A percentile compares a stretch with the other conserved stretches of the same genome.
Evolutionary conservation across 2,888 invertebrate species (phyloP).

Genomic region (Gasteruption jaculator): DNA sequence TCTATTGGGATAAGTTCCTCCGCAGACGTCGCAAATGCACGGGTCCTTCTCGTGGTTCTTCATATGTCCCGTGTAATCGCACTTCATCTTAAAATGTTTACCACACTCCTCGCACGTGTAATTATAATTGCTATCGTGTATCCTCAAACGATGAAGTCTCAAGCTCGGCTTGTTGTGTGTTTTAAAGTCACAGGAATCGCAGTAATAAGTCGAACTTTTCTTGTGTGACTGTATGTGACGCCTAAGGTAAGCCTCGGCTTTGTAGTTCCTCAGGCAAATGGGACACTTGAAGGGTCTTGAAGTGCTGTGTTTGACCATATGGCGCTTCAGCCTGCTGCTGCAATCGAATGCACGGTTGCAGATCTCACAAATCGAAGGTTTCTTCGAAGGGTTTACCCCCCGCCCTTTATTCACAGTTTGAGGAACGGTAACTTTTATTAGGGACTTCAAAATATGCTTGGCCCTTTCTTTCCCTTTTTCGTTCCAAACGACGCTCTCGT

Average conservation of each 20-base stretch:
- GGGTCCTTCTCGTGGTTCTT: not conserved
- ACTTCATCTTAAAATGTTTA: conserved; percentile 14
- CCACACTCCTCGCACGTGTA: conserved; percentile 18
- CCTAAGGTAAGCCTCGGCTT: too few relatives aligned
- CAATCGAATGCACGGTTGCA: too few relatives aligned
- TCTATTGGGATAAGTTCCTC: conserved; percentile 14
- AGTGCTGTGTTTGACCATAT: conserved; percentile 12
- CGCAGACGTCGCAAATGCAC: conserved; percentile 20
- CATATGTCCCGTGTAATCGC: conserved; percentile 16
- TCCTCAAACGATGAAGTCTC: conserved; percentile 9
- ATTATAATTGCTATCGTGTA: too few relatives aligned
- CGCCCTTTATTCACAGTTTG: too few relatives aligned
- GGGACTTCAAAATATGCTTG: too few relatives aligned
- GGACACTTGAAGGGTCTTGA: not conserved
- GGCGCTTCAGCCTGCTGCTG: conserved; percentile 18
- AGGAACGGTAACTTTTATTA: too few relatives aligned
- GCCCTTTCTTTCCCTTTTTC: too few relatives aligned
- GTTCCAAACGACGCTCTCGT: too few relatives aligned
- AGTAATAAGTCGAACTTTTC: conserved; percentile 19
- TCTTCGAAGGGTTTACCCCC: too few relatives aligned
- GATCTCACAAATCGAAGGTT: too few relatives aligned
- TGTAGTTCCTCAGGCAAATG: not conserved
- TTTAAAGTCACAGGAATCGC: conserved; percentile 23
- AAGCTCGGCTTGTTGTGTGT: conserved; percentile 16
- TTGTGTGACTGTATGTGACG: conserved; percentile 25